Evolutionary conservation across 2,888 invertebrate species (phyloP).

Genomic region (Embidobia sp.): DNA sequence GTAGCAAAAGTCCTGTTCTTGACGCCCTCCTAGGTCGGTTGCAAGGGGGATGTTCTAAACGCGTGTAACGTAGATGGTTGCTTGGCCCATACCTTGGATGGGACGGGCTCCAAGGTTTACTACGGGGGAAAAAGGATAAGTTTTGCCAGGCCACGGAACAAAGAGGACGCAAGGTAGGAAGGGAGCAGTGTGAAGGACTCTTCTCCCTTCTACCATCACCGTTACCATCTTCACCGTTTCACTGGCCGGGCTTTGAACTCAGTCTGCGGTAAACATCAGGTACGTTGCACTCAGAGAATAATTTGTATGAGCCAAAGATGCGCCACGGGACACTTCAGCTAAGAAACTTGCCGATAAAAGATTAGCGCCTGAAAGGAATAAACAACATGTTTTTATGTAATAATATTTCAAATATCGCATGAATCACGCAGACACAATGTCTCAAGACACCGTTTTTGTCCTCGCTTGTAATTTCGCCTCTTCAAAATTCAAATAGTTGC

Average conservation of each 20-base stretch:
- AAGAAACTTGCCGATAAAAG: conserved; percentile 21
- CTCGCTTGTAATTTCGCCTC: conserved; percentile 23
- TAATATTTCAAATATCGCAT: conserved; percentile 55
- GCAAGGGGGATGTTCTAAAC: no score
- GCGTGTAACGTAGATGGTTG: no score
- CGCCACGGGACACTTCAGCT: conserved; percentile 32
- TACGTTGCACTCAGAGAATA: conserved; percentile 78
- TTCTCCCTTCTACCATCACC: conserved; percentile 59
- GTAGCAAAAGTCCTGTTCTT: no score
- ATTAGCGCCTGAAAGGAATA: conserved; percentile 29
- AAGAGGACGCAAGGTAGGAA: conserved; percentile 35
- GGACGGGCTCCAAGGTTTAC: conserved; percentile 64
- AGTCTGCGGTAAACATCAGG: conserved; percentile 80
- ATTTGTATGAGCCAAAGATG: conserved; percentile 73
- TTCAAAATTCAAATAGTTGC: conserved; percentile 25
- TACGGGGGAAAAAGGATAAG: conserved; percentile 37
- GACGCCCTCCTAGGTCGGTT: no score
- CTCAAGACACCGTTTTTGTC: conserved; percentile 17
- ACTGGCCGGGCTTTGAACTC: conserved; percentile 81
- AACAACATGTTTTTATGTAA: conserved; percentile 53
- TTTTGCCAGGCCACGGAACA: conserved; percentile 20
- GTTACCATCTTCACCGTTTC: conserved; percentile 72
- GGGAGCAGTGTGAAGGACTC: conserved; percentile 29
- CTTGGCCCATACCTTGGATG: conserved; percentile 71
- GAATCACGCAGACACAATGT: conserved; percentile 28